These are phyloP conservation scores for Zhuqinia jingwanae DNA, from an alignment of 2,888 invertebrate genomes.

Conservation along the genomic window DNA sequence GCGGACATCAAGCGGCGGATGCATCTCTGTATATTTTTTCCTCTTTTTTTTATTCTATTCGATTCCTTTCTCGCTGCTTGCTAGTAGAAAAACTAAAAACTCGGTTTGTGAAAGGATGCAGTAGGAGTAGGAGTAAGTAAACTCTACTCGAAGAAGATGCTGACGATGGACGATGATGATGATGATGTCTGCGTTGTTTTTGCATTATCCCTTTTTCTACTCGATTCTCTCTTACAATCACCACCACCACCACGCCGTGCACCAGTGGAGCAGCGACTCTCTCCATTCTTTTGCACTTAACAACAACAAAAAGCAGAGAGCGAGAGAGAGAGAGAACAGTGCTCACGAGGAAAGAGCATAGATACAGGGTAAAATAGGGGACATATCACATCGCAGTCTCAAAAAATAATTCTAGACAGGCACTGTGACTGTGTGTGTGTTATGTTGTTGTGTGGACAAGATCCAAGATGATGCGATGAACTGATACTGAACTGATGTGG, in stretches of 20 bases:
- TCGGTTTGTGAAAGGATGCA: too few relatives aligned
- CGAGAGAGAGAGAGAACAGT: too few relatives aligned
- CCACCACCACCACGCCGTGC: neutral
- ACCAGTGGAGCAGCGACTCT: neutral
- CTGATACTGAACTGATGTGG: neutral
- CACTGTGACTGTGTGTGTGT: neutral
- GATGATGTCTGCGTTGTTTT: conserved; percentile 47
- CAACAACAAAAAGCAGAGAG: conserved; percentile 51
- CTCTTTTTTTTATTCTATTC: too few relatives aligned
- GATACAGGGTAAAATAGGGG: too few relatives aligned
- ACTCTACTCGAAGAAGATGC: conserved; percentile 23
- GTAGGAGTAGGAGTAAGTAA: conserved; percentile 17
- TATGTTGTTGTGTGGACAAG: neutral
- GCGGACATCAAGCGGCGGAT: too few relatives aligned
- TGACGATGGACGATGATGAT: too few relatives aligned
- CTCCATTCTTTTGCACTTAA: conserved; percentile 47
- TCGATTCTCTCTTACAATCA: neutral
- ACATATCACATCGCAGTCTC: too few relatives aligned
- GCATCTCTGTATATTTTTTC: too few relatives aligned
- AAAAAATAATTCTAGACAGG: conserved; percentile 31
- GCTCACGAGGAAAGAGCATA: neutral
- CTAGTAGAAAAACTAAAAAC: too few relatives aligned
- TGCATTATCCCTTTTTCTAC: conserved; percentile 53
- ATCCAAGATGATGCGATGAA: conserved; percentile 42
- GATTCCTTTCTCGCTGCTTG: too few relatives aligned